These are phyloP conservation scores for Salvelinus alpinus DNA, from an alignment of 2,113 vertebrate genomes.

Conservation along the genomic window DNA sequence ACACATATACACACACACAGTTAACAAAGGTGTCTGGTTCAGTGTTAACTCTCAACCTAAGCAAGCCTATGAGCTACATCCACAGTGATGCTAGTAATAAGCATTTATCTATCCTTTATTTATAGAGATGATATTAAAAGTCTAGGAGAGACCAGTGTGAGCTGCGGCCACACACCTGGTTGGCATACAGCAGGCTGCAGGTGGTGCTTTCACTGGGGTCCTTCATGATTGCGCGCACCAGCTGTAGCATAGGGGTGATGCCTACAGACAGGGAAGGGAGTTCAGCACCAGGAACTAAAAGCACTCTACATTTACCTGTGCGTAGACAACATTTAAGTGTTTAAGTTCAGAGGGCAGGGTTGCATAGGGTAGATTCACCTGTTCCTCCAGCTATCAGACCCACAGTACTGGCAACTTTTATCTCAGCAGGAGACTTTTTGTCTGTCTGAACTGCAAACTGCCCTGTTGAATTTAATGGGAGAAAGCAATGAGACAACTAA, in stretches of 20 bases:
- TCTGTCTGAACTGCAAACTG: constrained; percentile 70
- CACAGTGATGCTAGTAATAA: neutral
- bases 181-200: constrained; percentile 77
- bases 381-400: constrained; percentile 79
- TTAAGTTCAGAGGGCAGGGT: neutral
- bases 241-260: constrained; percentile 76
- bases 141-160: neutral
- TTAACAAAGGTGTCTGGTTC: too few relatives aligned
- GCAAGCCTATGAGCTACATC: neutral
- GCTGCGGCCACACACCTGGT: constrained; percentile 67
- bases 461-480: constrained; percentile 53
- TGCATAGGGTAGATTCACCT: constrained; percentile 48
- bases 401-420: constrained; percentile 51
- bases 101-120: neutral
- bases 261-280: constrained; percentile 49
- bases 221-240: constrained; percentile 71
- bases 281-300: neutral
- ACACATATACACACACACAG: neutral
- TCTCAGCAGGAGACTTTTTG: constrained; percentile 70
- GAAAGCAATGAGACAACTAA: neutral
- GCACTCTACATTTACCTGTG: neutral
- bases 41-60: neutral
- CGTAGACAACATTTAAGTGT: neutral
- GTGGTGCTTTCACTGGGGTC: constrained; percentile 68
- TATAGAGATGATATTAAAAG: neutral